These are phyloP conservation scores for Aurelia sp. DNA, from an alignment of 30 jellyfish, hydroid and myxozoan genomes.

Conservation along the genomic window DNA sequence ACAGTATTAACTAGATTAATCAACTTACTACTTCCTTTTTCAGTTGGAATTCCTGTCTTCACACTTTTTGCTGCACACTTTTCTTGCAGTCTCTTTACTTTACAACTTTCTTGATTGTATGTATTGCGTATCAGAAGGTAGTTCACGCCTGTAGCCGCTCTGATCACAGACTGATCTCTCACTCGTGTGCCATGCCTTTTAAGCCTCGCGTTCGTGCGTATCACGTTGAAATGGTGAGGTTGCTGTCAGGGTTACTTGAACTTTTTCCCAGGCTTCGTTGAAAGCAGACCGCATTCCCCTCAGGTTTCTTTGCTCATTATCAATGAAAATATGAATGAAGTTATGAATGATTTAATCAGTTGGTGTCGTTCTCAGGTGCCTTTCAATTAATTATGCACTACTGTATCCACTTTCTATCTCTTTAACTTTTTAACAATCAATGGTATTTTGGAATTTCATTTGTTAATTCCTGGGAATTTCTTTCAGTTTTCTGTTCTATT, in stretches of 20 bases:
- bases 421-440: no score
- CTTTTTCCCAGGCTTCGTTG: conserved; percentile 75
- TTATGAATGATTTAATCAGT: conserved; percentile 56
- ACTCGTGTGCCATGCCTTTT: conserved; percentile 32
- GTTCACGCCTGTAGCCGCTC: conserved; percentile 36
- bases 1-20: no score
- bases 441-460: no score
- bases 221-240: conserved; percentile 77
- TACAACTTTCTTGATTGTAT: neutral
- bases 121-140: neutral
- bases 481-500: no score
- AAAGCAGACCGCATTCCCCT: conserved; percentile 78
- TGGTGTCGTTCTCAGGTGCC: conserved; percentile 38
- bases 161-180: conserved; percentile 14
- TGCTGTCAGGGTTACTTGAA: conserved; percentile 47
- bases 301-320: conserved; percentile 59
- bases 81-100: neutral
- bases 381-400: conserved; percentile 55
- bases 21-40: no score
- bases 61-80: neutral
- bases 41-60: no score
- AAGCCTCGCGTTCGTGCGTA: conserved; percentile 39
- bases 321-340: conserved; percentile 38
- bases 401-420: conserved; percentile 25
- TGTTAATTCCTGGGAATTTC: no score